These are phyloP conservation scores for Stegodyphus dumicola DNA, from an alignment of 1,140 invertebrate species.

Conservation along the genomic window DNA sequence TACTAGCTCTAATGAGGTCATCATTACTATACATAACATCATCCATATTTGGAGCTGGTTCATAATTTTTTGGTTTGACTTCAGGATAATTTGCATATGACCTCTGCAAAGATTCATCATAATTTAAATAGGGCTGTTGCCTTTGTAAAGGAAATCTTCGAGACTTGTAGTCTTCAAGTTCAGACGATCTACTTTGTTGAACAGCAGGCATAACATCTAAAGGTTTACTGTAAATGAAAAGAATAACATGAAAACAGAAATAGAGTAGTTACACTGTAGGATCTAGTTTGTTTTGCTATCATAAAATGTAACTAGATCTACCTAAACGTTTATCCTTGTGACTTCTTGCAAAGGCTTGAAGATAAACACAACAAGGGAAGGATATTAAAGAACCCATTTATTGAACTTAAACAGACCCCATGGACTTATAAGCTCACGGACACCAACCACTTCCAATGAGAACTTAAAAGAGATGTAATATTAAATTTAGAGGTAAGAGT, in stretches of 20 bases:
- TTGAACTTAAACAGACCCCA: too few relatives aligned
- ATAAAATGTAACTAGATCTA: too few relatives aligned
- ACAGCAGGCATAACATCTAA: background rate
- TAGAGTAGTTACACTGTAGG: too few relatives aligned
- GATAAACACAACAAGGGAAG: too few relatives aligned
- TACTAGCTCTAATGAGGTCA: constrained; percentile 45
- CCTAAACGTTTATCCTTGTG: too few relatives aligned
- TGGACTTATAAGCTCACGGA: too few relatives aligned
- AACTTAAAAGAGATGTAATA: too few relatives aligned
- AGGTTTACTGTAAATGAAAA: constrained; percentile 21
- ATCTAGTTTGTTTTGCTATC: too few relatives aligned
- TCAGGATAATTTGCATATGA: constrained; percentile 19
- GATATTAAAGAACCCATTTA: too few relatives aligned
- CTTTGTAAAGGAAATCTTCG: constrained; percentile 5
- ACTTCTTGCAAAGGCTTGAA: too few relatives aligned
- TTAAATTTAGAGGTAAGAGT: too few relatives aligned
- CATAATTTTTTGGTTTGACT: constrained; percentile 12
- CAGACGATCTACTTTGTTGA: constrained; percentile 25
- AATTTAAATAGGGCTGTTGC: constrained; percentile 11
- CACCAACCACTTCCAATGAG: too few relatives aligned
- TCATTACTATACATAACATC: constrained; percentile 35
- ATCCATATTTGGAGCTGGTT: background rate
- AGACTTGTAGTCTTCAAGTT: constrained; percentile 30
- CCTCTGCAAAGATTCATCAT: constrained; percentile 35
- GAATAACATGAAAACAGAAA: background rate